A percentile compares a stretch with the other conserved stretches of the same genome.
These are phyloP conservation scores for Hirtodrosophila alboralis DNA, from an alignment of 2,888 invertebrate genomes.

Conservation along the genomic window DNA sequence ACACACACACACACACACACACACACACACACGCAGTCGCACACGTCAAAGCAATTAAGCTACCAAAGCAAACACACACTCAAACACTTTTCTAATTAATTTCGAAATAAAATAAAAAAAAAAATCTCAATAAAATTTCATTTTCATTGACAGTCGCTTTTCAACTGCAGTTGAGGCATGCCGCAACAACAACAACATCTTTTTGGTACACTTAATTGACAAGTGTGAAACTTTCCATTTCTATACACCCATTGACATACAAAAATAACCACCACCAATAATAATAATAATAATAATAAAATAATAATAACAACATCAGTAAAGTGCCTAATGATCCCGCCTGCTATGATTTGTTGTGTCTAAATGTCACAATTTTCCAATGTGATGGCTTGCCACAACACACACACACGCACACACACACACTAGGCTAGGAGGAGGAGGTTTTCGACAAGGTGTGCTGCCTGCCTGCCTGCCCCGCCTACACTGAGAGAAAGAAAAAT, in stretches of 20 bases:
- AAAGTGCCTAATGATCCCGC: constrained; percentile 63
- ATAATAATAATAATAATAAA: constrained; percentile 7
- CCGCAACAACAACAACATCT: constrained; percentile 39
- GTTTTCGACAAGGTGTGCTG: constrained; percentile 35
- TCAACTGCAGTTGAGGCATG: constrained; percentile 66
- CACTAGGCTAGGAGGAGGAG: not conserved
- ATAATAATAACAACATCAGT: constrained; percentile 20
- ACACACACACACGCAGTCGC: constrained; percentile 25
- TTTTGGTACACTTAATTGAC: constrained; percentile 76
- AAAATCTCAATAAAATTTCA: constrained; percentile 79
- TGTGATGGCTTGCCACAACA: constrained; percentile 44
- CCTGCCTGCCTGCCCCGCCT: constrained; percentile 6
- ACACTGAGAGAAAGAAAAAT: too few relatives aligned
- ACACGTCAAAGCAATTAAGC: constrained; percentile 77
- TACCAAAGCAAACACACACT: constrained; percentile 63
- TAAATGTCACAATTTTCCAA: constrained; percentile 76
- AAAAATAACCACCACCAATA: constrained; percentile 38
- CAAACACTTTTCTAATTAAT: constrained; percentile 73
- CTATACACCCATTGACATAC: constrained; percentile 78
- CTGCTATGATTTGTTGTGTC: constrained; percentile 75
- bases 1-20: constrained; percentile 24
- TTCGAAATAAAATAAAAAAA: constrained; percentile 64
- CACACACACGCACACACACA: constrained; percentile 4
- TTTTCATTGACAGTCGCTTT: constrained; percentile 80
- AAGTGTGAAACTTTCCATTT: constrained; percentile 79